Base-by-base conservation (phyloP, 2,888 invertebrate genomes). In the Andrena bucephala region DNA sequence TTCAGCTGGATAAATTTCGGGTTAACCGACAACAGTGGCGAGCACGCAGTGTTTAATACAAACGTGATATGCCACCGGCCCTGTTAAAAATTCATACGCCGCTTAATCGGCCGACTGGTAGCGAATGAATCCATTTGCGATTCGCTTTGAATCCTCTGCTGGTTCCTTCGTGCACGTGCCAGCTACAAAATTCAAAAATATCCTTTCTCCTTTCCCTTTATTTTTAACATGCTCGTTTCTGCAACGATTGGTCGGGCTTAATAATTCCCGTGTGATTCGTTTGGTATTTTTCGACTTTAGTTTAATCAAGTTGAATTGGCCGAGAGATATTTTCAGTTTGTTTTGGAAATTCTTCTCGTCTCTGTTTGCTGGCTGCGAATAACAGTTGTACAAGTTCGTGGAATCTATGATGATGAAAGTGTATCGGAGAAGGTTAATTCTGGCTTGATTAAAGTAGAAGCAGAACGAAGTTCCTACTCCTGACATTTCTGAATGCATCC, bases 1-100 rank as follows among this genome's bases (percentile, higher is more conserved):
- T 81, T 73, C 65, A 70, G 65, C 48, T 78, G 73, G 67, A 85
- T 85, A 81, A 85, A 81, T 84, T 78, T 75, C 70, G 42, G 83
- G 69, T 52, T 70, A 59, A 59, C 72, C 83, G 80, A 77, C 76
- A 80, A 83, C 79, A 73, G 65, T 62, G 48, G 48, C 54, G 48
- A 60, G n/a, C 60, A 13, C 20, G 50, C 36, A 36, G 62, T 50
- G 74, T 54, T 62, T 65, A 57, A 68, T 62, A 52, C 50, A 54
- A 60, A 71, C 62, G 68, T 48, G 62, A 70, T 67, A 42, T 27
- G 65, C 63, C 71, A 52, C 57, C 24, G 59, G 7, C 8, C 60
- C 24, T 33, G 80, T 83, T 75, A 83, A 83, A 80, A 83, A 83
- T 80, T 76, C 81, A 83, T 81, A 60, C 54, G 48, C 7, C n/a